These are phyloP conservation scores for Coptodon bakossiorum DNA, from an alignment of 2,113 vertebrate genomes.

Conservation along the genomic window DNA sequence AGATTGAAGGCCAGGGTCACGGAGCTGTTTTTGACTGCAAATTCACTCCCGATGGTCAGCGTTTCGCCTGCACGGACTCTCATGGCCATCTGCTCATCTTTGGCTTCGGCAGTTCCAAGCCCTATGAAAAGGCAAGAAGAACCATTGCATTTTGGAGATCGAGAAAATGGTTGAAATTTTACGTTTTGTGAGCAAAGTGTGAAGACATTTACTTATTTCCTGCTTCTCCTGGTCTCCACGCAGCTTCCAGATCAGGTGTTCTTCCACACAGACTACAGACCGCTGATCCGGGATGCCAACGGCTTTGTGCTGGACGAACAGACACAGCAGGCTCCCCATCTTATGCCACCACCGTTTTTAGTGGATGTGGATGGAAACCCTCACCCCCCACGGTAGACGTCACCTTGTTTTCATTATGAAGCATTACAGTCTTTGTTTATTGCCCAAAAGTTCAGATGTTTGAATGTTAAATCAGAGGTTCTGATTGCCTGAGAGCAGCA, in stretches of 20 bases:
- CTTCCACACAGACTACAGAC: constrained; percentile 97
- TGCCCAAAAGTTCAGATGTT: background rate
- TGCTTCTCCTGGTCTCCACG: background rate
- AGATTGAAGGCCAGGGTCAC: constrained; percentile 97
- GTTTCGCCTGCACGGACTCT: constrained; percentile 95
- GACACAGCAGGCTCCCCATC: constrained; percentile 96
- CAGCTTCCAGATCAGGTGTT: constrained; percentile 99
- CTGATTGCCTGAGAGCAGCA: background rate
- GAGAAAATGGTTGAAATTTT: background rate
- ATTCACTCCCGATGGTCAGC: constrained; percentile 93
- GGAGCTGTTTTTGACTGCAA: constrained; percentile 98
- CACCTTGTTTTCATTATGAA: background rate
- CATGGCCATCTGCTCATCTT: constrained; percentile 95
- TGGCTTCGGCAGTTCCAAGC: constrained; percentile 89
- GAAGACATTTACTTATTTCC: background rate
- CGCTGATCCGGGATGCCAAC: constrained; percentile 88
- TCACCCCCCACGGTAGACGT: constrained; percentile 81
- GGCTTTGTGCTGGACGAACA: constrained; percentile 96
- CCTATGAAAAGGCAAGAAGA: constrained; percentile 86
- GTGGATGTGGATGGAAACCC: constrained; percentile 98
- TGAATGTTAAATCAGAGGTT: background rate
- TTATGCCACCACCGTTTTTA: constrained; percentile 96
- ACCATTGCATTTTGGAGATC: background rate
- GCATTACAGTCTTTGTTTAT: background rate
- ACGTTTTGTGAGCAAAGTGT: background rate